These are phyloP conservation scores for Salvelinus fontinalis DNA, from an alignment of 2,113 vertebrate genomes.

Conservation along the genomic window DNA sequence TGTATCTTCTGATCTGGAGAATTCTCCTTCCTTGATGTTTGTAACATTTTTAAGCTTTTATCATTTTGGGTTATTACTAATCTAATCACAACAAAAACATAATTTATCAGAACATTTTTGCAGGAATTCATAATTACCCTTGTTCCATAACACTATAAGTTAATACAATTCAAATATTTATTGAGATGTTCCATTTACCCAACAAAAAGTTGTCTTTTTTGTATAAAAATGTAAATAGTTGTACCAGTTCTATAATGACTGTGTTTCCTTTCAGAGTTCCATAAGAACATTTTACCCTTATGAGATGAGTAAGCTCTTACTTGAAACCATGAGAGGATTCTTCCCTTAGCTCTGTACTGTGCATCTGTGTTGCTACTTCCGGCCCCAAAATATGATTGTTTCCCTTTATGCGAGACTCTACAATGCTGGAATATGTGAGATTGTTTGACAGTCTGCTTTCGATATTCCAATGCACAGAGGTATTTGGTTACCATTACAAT, in stretches of 20 bases:
- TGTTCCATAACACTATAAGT: too few relatives aligned
- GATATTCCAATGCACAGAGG: conserved; percentile 21
- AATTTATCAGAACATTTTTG: too few relatives aligned
- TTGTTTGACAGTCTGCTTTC: conserved; percentile 21
- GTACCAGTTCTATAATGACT: neutral
- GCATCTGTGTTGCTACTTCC: conserved; percentile 13
- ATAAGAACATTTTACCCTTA: neutral
- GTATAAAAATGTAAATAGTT: neutral
- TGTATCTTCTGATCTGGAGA: neutral
- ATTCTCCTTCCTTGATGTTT: neutral
- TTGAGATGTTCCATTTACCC: neutral
- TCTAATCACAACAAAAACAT: too few relatives aligned
- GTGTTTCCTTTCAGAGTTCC: conserved; percentile 9
- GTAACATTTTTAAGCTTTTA: too few relatives aligned
- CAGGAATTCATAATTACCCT: too few relatives aligned
- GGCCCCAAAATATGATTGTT: neutral
- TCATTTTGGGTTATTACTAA: too few relatives aligned
- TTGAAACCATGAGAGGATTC: neutral
- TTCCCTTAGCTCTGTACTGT: neutral
- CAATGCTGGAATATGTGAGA: conserved; percentile 3
- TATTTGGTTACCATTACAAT: conserved; percentile 37
- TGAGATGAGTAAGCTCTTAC: neutral
- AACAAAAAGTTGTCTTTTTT: neutral
- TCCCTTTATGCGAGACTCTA: conserved; percentile 41
- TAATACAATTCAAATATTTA: too few relatives aligned